Percentiles rank a stretch among this genome's conserved stretches.
Evolutionary conservation across 2,888 invertebrate species (phyloP).

Genomic region (Epinotia bilunana): DNA sequence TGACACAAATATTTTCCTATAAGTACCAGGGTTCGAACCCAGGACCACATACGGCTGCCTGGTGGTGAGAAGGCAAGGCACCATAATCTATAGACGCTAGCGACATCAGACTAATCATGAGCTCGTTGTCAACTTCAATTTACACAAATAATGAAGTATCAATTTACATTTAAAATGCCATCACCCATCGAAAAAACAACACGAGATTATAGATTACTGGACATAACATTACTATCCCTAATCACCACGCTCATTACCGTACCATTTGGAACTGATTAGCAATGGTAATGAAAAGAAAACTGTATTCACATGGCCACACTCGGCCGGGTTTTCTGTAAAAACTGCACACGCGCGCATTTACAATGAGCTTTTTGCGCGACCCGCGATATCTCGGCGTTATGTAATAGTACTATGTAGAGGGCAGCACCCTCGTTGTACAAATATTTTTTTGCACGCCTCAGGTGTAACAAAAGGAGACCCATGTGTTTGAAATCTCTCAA

Average conservation of each 20-base stretch:
- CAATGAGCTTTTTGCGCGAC: conserved; percentile 17
- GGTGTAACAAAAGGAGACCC: too few species aligned
- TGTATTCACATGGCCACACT: conserved; percentile 9
- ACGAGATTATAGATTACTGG: background rate
- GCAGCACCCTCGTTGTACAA: background rate
- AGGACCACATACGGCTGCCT: too few species aligned
- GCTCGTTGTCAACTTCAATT: too few species aligned
- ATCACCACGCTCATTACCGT: conserved; percentile 18
- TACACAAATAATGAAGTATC: too few species aligned
- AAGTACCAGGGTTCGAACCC: too few species aligned
- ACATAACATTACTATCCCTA: conserved; percentile 12
- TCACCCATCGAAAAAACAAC: background rate
- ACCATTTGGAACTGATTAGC: conserved; percentile 20
- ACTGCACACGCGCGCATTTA: conserved; percentile 18
- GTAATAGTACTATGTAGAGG: background rate
- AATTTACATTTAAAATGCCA: background rate
- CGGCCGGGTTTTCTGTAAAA: conserved; percentile 10
- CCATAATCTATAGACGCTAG: too few species aligned
- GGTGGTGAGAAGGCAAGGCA: too few species aligned
- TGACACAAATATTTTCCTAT: too few species aligned
- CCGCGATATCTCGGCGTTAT: conserved; percentile 22
- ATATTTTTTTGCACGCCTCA: background rate
- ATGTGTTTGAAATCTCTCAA: too few species aligned
- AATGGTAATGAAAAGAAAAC: conserved; percentile 31
- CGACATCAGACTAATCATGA: too few species aligned